Conservation (phyloP, 2,797 vertebrate species). For the Decapterus maruadsi region DNA sequence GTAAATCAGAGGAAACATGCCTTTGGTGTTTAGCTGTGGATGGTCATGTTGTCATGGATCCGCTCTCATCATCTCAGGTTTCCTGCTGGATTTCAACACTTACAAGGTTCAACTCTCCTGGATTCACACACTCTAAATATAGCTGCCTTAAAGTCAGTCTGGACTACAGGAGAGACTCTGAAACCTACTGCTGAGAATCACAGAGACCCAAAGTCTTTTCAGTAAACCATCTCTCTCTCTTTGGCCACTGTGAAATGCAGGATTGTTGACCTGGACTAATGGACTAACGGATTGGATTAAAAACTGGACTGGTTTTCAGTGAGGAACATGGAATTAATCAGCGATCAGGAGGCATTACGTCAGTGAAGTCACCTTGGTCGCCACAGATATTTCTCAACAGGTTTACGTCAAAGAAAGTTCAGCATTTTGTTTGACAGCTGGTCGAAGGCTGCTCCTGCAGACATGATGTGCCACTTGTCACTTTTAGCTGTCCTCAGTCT, state of each 20-base stretch:
- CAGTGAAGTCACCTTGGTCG: constrained; percentile 31
- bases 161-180: constrained; percentile 34
- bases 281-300: constrained; percentile 30
- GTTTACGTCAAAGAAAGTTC: constrained; percentile 18
- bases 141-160: constrained; percentile 72
- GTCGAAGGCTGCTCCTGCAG: constrained; percentile 10
- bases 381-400: constrained; percentile 3
- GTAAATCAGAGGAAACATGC: constrained; percentile 16
- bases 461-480: constrained; percentile 50
- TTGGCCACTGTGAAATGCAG: background rate
- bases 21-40: constrained; percentile 7
- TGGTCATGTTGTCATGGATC: constrained; percentile 35
- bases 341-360: constrained; percentile 25
- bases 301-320: background rate
- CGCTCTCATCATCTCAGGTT: constrained; percentile 78
- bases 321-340: constrained; percentile 19
- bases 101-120: constrained; percentile 61
- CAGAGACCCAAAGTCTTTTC: background rate
- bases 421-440: constrained; percentile 11
- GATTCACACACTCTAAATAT: constrained; percentile 85
- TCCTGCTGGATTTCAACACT: constrained; percentile 61
- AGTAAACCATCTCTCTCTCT: background rate
- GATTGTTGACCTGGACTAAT: constrained; percentile 9
- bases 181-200: constrained; percentile 29
- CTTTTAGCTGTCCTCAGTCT: constrained; percentile 61